A percentile compares a stretch with the other conserved stretches of the same genome.
Evolutionary conservation across 2,888 invertebrate species (phyloP).

Genomic region (Cecidostiba fungosa): DNA sequence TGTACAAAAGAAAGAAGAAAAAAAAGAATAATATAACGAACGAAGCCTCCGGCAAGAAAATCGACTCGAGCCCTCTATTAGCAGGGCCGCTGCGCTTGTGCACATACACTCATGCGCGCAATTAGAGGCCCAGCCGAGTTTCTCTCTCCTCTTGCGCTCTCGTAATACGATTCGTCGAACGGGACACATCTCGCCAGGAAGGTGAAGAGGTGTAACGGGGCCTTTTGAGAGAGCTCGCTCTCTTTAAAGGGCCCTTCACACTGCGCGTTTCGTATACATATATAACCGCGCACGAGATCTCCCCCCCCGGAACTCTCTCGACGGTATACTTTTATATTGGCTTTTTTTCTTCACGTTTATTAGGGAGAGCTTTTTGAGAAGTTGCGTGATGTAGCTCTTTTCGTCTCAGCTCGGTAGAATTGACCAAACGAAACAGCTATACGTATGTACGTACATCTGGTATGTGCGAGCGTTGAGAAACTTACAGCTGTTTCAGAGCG

Average conservation of each 20-base stretch:
- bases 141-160: slow-evolving; percentile 8
- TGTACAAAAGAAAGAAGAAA: background rate
- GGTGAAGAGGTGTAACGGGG: slow-evolving; percentile 34
- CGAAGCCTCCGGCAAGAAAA: background rate
- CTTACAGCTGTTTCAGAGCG: background rate
- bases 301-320: slow-evolving; percentile 11
- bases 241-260: slow-evolving; percentile 49
- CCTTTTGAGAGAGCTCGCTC: background rate
- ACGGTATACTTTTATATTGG: background rate
- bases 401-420: background rate
- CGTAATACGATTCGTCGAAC: slow-evolving; percentile 60
- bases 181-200: slow-evolving; percentile 59
- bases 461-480: background rate
- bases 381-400: background rate
- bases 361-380: background rate
- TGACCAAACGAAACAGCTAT: background rate
- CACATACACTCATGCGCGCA: slow-evolving; percentile 8
- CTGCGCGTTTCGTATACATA: background rate
- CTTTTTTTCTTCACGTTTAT: background rate
- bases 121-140: background rate
- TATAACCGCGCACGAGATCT: slow-evolving; percentile 46
- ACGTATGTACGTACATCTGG: background rate
- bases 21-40: background rate
- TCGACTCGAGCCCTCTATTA: slow-evolving; percentile 11
- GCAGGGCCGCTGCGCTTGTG: background rate